These are phyloP conservation scores for Leguminivora glycinivorella DNA, from an alignment of 1,140 invertebrate genomes.

Conservation along the genomic window DNA sequence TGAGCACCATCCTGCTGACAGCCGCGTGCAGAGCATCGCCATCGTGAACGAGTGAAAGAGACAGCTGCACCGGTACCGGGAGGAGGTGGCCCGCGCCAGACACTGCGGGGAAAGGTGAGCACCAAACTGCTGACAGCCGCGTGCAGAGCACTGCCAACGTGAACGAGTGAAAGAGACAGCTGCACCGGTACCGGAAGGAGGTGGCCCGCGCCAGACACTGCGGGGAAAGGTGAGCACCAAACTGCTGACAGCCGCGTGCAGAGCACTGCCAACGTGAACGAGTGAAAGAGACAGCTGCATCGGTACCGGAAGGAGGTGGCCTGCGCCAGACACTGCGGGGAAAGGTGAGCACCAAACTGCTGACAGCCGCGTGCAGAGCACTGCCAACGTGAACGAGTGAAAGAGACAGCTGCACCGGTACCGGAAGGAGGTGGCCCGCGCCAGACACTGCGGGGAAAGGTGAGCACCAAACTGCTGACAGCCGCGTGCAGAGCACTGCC, in stretches of 20 bases:
- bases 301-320: constrained; percentile 97
- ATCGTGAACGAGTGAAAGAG: constrained; percentile 99
- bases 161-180: constrained; percentile 98
- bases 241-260: constrained; percentile 95
- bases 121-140: constrained; percentile 88
- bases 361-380: constrained; percentile 97
- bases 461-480: too few species aligned
- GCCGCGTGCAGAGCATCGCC: constrained; percentile 96
- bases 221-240: constrained; percentile 58
- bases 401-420: constrained; percentile 97
- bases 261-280: constrained; percentile 97
- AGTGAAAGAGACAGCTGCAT: constrained; percentile 98
- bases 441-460: too few species aligned
- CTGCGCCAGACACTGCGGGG: constrained; percentile 85
- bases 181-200: constrained; percentile 97
- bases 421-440: constrained; percentile 96
- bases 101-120: constrained; percentile 72
- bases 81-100: constrained; percentile 95
- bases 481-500: too few species aligned
- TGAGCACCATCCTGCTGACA: constrained; percentile 84
- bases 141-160: constrained; percentile 98
- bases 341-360: constrained; percentile 76
- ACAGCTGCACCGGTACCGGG: constrained; percentile 96
- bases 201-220: constrained; percentile 90
- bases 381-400: constrained; percentile 99